Evolutionary conservation across 1,140 invertebrate genomes (phyloP).

Genomic region (Camponotus floridanus): DNA sequence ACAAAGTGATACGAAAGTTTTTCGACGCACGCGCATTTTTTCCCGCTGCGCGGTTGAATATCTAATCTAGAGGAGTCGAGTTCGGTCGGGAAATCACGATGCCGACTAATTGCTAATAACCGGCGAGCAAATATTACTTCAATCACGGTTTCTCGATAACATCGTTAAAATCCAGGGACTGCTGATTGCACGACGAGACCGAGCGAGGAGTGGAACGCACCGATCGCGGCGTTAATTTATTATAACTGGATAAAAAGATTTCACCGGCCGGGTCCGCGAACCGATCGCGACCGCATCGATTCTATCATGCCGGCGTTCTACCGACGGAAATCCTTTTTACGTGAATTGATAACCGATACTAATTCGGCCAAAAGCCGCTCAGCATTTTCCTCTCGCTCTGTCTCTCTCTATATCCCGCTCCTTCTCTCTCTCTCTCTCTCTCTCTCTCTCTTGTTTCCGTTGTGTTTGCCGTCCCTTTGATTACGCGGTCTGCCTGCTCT

Average conservation of each 20-base stretch:
- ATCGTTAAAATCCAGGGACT: constrained; percentile 69
- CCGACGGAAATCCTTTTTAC: constrained; percentile 59
- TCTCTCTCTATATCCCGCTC: background rate
- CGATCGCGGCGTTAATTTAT: constrained; percentile 5
- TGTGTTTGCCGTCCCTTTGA: constrained; percentile 38
- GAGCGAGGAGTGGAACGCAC: constrained; percentile 22
- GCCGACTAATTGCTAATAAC: constrained; percentile 74
- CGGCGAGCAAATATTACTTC: constrained; percentile 74
- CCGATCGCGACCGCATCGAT: constrained; percentile 22
- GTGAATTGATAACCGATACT: constrained; percentile 63
- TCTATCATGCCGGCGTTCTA: background rate
- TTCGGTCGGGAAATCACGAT: constrained; percentile 59
- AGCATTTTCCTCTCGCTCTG: constrained; percentile 21
- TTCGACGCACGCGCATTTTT: background rate
- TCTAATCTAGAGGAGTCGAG: constrained; percentile 61
- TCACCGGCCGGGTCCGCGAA: constrained; percentile 6
- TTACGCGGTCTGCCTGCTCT: constrained; percentile 1
- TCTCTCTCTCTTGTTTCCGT: background rate
- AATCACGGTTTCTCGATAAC: constrained; percentile 75
- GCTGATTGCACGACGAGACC: constrained; percentile 70
- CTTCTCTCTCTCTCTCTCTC: background rate
- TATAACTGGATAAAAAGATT: constrained; percentile 72
- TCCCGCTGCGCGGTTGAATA: background rate
- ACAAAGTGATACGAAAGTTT: constrained; percentile 30
- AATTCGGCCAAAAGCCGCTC: constrained; percentile 54